Percentiles rank a stretch among this genome's conserved stretches.
Conservation (phyloP, 2,888 invertebrate species). For the Antheraea assamensis region DNA sequence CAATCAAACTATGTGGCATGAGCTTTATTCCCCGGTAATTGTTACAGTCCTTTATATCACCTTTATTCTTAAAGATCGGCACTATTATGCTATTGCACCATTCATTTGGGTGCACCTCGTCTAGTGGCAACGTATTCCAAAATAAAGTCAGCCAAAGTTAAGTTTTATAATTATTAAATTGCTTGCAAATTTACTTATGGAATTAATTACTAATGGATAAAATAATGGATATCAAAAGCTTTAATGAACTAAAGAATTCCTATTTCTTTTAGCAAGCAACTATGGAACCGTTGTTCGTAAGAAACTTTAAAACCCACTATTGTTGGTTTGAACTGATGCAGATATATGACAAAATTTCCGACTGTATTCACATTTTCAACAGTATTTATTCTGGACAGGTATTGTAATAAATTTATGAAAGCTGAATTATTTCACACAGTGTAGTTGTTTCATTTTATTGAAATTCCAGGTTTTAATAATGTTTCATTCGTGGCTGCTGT, state of each 20-base stretch:
- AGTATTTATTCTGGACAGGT: constrained; percentile 61
- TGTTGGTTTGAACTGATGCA: constrained; percentile 67
- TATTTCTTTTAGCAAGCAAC: constrained; percentile 34
- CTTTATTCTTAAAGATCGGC: no score
- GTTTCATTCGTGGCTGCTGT: constrained; percentile 55
- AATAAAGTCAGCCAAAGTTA: no score
- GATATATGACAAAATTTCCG: constrained; percentile 63
- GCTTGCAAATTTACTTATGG: no score
- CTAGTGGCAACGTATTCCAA: no score
- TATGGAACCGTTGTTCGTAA: constrained; percentile 33
- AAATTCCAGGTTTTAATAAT: constrained; percentile 55
- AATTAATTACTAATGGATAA: not conserved
- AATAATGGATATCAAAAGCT: not conserved
- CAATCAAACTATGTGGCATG: no score
- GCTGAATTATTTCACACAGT: constrained; percentile 16
- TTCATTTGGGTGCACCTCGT: no score
- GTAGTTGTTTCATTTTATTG: constrained; percentile 18
- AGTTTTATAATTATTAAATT: no score
- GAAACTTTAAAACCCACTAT: constrained; percentile 34
- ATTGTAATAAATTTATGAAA: constrained; percentile 23
- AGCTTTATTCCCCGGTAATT: no score
- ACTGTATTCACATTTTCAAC: constrained; percentile 56
- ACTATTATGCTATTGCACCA: no score
- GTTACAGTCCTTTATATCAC: no score
- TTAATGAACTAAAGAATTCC: not conserved